These are phyloP conservation scores for Cichlasoma orientale DNA, from an alignment of 2,797 vertebrate genomes.

Conservation along the genomic window DNA sequence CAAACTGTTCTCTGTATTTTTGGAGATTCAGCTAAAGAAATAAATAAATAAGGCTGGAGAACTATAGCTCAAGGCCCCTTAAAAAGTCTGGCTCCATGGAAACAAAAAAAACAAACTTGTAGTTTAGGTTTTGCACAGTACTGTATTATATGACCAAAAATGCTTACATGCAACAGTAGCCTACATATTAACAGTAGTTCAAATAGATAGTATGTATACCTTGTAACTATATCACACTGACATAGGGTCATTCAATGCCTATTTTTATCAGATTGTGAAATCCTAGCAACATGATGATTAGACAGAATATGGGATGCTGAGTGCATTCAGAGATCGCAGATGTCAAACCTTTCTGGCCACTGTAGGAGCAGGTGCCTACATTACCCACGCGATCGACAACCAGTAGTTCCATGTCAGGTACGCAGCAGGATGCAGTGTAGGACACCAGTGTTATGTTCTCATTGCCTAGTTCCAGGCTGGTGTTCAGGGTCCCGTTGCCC, in stretches of 20 bases:
- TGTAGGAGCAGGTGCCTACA: constrained; percentile 39
- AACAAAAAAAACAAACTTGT: no score
- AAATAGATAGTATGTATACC: neutral
- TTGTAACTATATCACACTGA: neutral
- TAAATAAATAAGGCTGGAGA: neutral
- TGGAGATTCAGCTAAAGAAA: neutral
- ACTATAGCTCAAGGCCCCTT: neutral
- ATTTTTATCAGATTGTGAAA: constrained; percentile 4
- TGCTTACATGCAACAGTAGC: neutral
- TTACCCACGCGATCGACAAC: constrained; percentile 68
- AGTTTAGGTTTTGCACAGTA: no score
- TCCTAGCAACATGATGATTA: constrained; percentile 1
- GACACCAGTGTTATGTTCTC: constrained; percentile 38
- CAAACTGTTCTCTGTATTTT: neutral
- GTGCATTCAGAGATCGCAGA: constrained; percentile 3
- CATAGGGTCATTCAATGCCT: neutral
- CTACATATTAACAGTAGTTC: neutral
- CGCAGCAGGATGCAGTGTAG: constrained; percentile 68
- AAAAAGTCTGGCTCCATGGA: no score
- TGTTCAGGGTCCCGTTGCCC: constrained; percentile 62
- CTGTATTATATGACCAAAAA: neutral
- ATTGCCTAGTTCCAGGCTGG: constrained; percentile 20
- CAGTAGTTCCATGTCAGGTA: constrained; percentile 51
- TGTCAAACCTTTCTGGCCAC: neutral
- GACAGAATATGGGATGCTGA: neutral